These are phyloP conservation scores for Mythimna vitellina DNA, from an alignment of 2,888 invertebrate genomes.

Conservation along the genomic window DNA sequence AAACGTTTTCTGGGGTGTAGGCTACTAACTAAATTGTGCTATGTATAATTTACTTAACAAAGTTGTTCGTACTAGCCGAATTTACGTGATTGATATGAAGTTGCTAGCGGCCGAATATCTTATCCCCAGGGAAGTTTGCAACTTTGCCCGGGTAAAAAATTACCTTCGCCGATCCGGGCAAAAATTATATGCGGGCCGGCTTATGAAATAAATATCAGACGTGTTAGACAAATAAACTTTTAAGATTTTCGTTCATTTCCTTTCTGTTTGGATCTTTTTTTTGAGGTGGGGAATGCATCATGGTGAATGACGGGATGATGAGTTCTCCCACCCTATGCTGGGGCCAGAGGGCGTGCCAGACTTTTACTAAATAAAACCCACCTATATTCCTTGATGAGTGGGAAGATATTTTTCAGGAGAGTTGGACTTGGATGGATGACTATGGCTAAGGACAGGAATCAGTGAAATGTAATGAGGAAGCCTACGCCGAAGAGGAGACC, in stretches of 20 bases:
- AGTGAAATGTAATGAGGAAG: too few relatives aligned
- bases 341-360: too few relatives aligned
- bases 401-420: too few relatives aligned
- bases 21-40: slow-evolving; percentile 16
- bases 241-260: slow-evolving; percentile 22
- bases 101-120: slow-evolving; percentile 43
- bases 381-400: too few relatives aligned
- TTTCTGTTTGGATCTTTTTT: neutral
- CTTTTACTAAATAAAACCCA: too few relatives aligned
- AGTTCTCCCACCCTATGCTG: too few relatives aligned
- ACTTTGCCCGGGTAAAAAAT: slow-evolving; percentile 54
- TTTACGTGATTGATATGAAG: slow-evolving; percentile 56
- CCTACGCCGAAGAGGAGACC: too few relatives aligned
- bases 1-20: neutral
- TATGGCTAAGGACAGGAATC: too few relatives aligned
- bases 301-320: too few relatives aligned
- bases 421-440: too few relatives aligned
- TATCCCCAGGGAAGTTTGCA: slow-evolving; percentile 55
- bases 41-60: slow-evolving; percentile 34
- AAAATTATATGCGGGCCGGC: slow-evolving; percentile 47
- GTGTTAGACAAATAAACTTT: slow-evolving; percentile 44
- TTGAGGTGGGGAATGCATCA: too few relatives aligned
- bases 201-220: slow-evolving; percentile 61
- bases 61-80: slow-evolving; percentile 32
- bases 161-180: slow-evolving; percentile 28